These are phyloP conservation scores for Oligia strigilis DNA, from an alignment of 2,888 invertebrate genomes.

Conservation along the genomic window DNA sequence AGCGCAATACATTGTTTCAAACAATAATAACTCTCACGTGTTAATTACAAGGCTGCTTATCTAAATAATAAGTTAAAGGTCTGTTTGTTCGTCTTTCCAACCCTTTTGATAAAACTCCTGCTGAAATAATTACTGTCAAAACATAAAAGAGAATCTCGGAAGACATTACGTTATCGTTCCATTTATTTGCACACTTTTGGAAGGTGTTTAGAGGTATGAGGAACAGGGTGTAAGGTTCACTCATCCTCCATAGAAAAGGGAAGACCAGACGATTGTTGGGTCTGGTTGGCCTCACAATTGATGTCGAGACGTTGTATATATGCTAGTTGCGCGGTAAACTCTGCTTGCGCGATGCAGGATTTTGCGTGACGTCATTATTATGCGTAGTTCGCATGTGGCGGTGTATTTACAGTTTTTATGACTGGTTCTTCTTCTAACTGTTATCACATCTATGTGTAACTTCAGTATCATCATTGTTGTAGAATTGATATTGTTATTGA, in stretches of 20 bases:
- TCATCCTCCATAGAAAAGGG: neutral
- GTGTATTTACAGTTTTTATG: neutral
- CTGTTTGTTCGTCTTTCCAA: constrained; percentile 51
- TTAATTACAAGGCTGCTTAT: constrained; percentile 46
- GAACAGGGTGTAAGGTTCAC: neutral
- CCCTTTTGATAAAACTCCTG: constrained; percentile 37
- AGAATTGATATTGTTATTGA: neutral
- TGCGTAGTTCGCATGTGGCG: neutral
- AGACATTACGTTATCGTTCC: constrained; percentile 31
- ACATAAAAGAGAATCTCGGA: constrained; percentile 12
- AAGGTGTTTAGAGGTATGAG: neutral
- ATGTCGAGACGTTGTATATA: too few species aligned
- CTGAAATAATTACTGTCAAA: constrained; percentile 39
- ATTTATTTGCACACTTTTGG: constrained; percentile 40
- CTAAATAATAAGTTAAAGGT: constrained; percentile 46
- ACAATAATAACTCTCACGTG: constrained; percentile 56
- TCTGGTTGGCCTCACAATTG: neutral
- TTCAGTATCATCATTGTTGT: neutral
- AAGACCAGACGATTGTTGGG: neutral
- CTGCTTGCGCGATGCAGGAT: too few species aligned
- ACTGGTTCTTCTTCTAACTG: too few species aligned
- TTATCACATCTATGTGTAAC: too few species aligned
- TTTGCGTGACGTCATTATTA: neutral
- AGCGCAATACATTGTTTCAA: constrained; percentile 42
- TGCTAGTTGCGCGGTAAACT: too few species aligned